Conservation (phyloP, 1,140 invertebrate genomes). For the Phthorimaea operculella region DNA sequence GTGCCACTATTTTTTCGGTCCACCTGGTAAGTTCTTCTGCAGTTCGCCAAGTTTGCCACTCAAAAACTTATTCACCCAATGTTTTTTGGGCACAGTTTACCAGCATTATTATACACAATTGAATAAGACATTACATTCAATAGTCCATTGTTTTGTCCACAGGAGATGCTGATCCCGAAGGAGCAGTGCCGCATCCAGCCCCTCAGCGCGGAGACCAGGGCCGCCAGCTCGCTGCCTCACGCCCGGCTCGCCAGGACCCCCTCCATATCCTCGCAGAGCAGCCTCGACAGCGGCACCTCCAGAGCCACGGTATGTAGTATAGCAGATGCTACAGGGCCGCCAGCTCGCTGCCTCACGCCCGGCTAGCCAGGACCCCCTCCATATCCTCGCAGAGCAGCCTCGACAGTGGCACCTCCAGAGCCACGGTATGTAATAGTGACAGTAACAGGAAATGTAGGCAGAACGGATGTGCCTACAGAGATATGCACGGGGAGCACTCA, state of each 20-base stretch:
- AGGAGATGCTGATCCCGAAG: constrained; percentile 60
- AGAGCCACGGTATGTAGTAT: constrained; percentile 73
- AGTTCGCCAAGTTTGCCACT: no score
- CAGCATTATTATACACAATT: no score
- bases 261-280: constrained; percentile 83
- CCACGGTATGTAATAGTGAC: no score
- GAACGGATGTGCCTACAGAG: no score
- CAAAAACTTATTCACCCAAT: no score
- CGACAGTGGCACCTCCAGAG: constrained; percentile 76
- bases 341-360: constrained; percentile 53
- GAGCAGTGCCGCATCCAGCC: constrained; percentile 59
- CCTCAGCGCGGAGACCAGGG: constrained; percentile 31
- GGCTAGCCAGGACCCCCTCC: constrained; percentile 74
- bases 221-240: constrained; percentile 52
- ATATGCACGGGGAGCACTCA: no score
- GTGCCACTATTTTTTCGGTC: no score
- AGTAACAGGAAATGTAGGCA: no score
- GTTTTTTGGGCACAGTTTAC: no score
- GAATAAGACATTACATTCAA: no score
- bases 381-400: constrained; percentile 84
- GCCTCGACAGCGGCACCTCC: constrained; percentile 77
- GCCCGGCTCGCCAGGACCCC: constrained; percentile 72
- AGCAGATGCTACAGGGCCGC: no score
- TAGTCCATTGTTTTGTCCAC: constrained; percentile 13
- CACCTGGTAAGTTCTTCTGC: no score